Base-by-base conservation (phyloP, 2,888 invertebrate genomes). In the Myopa testacea region DNA sequence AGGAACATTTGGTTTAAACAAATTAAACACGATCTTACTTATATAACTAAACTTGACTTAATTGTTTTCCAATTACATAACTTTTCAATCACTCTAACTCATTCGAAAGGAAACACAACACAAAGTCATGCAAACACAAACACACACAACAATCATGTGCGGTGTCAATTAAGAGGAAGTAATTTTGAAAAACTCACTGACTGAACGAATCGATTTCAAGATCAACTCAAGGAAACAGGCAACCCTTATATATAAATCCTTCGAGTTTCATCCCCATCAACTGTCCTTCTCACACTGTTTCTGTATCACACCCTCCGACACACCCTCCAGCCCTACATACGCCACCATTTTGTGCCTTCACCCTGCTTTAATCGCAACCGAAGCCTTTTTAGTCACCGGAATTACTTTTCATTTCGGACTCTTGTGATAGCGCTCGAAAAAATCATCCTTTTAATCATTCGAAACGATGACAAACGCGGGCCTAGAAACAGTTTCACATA, bases 361-460 rank as follows among this genome's bases (percentile, higher is more conserved):
- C 8, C 55, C 14, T n/a, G 16, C 55, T 12, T 50, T 55, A 55
- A 16, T 45, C 6, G 2, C 3, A 10, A 55, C 55, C 10, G 55
- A 45, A 45, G 7, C 45, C 45, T 78, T 78, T 67, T 78, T 84
- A 87, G 86, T 87, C 86, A 87, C 86, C 87, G 87, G 84, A 87
- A 86, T 83, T 7, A 69, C 85, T 84, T 85, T 84, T 84, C 84
- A 86, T 86, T 87, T 88, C 87, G 88, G 87, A 86, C 83, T 85
- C 83, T 85, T 88, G 88, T 88, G 88, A 88, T 88, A 88, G 86
- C 87, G 85, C 85, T 85, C 78, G 50, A 78, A 52, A 81, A 78
- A 77, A n/a, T 3, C 10, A 55, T 5, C 10, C 1, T 45, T 45
- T 45, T 45, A 45, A 45, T 45, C 68, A 26, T 34, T 70, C 37